Evolutionary conservation across 1,140 invertebrate species (phyloP), one percentile per base, ranked within the genome.

Genomic region (Hypothenemus hampei): DNA sequence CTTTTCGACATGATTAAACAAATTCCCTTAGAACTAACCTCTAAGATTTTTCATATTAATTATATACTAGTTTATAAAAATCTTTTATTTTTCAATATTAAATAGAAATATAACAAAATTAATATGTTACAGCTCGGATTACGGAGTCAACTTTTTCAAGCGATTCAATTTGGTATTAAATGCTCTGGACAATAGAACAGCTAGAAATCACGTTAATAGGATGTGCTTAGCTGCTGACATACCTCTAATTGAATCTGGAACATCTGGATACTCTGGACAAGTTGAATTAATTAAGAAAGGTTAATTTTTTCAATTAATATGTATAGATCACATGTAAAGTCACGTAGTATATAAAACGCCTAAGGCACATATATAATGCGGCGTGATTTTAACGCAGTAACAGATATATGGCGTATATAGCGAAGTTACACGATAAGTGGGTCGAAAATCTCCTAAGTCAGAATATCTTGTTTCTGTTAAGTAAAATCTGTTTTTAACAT

Each of bases 141-240:
- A 92, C 78, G 89, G 90, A 37, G 80, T 93, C 0, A 85, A 82
- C 33, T 99, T 93, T 71, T 99, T 94, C 73, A 89, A 93, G 67
- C 81, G 87, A 64, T 99, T 98, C 71, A 80, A 83, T 43, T 69
- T 99, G 33, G 94, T 99, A 7, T 78, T 99, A 75, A 99, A 98
- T 79, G 97, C 97, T 11, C 75, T 99, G 54, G 97, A 99, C 71
- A 99, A 99, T 71, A 79, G 88, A 72, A 87, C 86, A 45, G 97
- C 97, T 8, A 80, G 97, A 50, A 97, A 93, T 70, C 97, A 99
- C 79, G 97, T 99, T 0, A 99, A 99, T 77, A 81, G 97, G 24
- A 94, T 99, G 89, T 99, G 97, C 75, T 75, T 99, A 15, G 92
- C 95, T 40, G 91, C 93, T 10, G 84, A 94, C 70, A 75, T 97